Evolutionary conservation across 2,113 vertebrate genomes (phyloP).

Genomic region (Cricetomys ansorgei): DNA sequence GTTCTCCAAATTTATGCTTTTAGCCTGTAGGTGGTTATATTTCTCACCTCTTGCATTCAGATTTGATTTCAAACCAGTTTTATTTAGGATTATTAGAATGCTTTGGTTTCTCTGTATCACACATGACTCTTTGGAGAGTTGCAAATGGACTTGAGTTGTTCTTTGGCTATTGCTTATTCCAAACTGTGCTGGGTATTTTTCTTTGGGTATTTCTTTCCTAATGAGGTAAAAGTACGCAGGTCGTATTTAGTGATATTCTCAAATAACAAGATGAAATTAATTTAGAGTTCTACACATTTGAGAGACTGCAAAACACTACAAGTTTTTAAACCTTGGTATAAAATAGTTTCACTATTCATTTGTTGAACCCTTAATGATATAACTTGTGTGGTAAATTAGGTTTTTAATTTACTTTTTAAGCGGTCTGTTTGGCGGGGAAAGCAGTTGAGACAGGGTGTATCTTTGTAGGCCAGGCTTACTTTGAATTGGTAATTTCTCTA

Average conservation of each 20-base stretch:
- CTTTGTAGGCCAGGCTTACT: neutral
- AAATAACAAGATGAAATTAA: neutral
- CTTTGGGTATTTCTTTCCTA: conserved; percentile 50
- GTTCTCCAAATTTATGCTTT: conserved; percentile 23
- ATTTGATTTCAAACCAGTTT: conserved; percentile 50
- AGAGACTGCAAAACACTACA: neutral
- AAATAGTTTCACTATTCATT: too few species aligned
- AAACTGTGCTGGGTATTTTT: neutral
- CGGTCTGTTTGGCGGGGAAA: neutral
- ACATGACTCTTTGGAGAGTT: neutral
- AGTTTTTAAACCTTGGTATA: conserved; percentile 37
- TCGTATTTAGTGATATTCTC: conserved; percentile 29
- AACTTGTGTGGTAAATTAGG: neutral
- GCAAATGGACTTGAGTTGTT: conserved; percentile 42
- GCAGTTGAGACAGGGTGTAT: neutral
- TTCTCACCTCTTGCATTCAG: conserved; percentile 23
- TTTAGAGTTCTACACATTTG: conserved; percentile 6
- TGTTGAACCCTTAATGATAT: neutral
- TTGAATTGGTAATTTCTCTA: neutral
- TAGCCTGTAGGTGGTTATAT: conserved; percentile 42
- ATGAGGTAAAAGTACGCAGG: neutral
- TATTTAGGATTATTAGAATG: conserved; percentile 44
- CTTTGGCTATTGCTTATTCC: neutral
- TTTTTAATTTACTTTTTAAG: neutral
- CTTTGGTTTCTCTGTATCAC: conserved; percentile 32